phyloP scores from a whole-genome alignment of 1,140 invertebrate genomes.

The Octopus sinensis region DNA sequence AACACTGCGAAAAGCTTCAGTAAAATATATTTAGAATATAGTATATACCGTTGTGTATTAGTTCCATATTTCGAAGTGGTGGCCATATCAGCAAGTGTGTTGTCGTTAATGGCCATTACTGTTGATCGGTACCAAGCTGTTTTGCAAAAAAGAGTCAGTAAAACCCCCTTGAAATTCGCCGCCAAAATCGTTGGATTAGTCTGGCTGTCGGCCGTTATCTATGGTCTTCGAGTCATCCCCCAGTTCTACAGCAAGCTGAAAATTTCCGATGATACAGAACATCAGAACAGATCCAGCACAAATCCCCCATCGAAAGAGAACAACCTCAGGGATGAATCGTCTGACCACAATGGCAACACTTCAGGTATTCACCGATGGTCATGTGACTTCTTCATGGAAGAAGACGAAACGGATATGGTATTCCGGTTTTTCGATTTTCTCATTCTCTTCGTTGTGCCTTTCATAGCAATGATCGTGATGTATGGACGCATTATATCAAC shows the following conservation, averaged over 20 bases:
- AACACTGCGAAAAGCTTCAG: slow-evolving; percentile 2
- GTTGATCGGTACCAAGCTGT: slow-evolving; percentile 2
- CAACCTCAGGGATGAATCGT: neutral
- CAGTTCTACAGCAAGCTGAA: neutral
- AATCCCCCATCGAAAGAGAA: neutral
- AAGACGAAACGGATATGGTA: neutral
- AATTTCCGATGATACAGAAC: neutral
- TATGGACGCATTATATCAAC: slow-evolving; percentile 12
- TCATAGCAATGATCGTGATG: neutral
- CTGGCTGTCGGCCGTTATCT: neutral
- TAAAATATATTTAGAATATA: neutral
- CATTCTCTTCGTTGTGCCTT: neutral
- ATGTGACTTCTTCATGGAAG: slow-evolving; percentile 12
- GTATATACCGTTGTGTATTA: neutral
- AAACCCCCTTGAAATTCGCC: neutral
- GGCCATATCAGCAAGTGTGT: slow-evolving; percentile 1
- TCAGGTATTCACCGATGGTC: neutral
- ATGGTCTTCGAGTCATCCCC: neutral
- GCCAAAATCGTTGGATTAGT: neutral
- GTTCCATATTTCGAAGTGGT: slow-evolving; percentile 7
- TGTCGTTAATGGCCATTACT: slow-evolving; percentile 7
- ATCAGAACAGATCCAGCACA: neutral
- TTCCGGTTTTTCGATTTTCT: slow-evolving; percentile 8
- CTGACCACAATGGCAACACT: neutral
- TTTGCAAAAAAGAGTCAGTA: neutral